Evolutionary conservation across 2,888 invertebrate genomes (phyloP), one percentile per base, ranked within the genome.

Genomic region (Drosophila lutescens): DNA sequence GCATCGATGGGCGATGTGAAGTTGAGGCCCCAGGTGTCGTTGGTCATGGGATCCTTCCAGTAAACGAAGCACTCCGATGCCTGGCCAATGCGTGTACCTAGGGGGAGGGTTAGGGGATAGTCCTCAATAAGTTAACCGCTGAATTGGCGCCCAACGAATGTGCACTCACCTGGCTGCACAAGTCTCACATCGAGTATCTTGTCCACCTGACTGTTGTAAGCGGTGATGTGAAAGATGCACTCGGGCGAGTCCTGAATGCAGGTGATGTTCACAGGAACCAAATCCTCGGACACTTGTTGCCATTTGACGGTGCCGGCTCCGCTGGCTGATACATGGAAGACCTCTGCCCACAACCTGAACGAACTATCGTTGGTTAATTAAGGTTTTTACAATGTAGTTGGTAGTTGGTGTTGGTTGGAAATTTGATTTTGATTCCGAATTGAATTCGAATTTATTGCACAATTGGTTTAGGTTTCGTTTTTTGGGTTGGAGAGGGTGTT

Each of bases 31-130:
- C 99, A 99, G 46, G 99, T 99, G 93, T 98, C 98, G 93, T 97
- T 97, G 89, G 97, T 97, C 96, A 97, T 97, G 53, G 98, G 96
- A 93, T 99, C 99, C 92, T 98, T 98, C 99, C 99, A 99, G 93
- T 99, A 99, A 66, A 99, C 97, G 93, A 99, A 99, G 93, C 99
- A 98, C 94, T 99, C 99, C 41, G 98, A 98, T 44, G 98, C 98
- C 93, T 98, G 98, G 23, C 98, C 98, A 91, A 99, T 97, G 85
- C 98, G 95, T 59, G 98, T 99, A 66, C 98, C 98, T 98, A 51
- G 20, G 30, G 46, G 15, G 5, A 10, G 8, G 12, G 2, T 20
- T 20, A 4, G 6, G 20, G 10, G 36, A 1, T 1, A n/a, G 32
- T n/a, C 10, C 32, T n/a, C 13, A 17, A 26, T 47, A 5, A 47